Percentiles rank a stretch among this genome's conserved stretches.
Conservation (phyloP, 2,888 invertebrate species). For the Lamellibrachia satsuma region DNA sequence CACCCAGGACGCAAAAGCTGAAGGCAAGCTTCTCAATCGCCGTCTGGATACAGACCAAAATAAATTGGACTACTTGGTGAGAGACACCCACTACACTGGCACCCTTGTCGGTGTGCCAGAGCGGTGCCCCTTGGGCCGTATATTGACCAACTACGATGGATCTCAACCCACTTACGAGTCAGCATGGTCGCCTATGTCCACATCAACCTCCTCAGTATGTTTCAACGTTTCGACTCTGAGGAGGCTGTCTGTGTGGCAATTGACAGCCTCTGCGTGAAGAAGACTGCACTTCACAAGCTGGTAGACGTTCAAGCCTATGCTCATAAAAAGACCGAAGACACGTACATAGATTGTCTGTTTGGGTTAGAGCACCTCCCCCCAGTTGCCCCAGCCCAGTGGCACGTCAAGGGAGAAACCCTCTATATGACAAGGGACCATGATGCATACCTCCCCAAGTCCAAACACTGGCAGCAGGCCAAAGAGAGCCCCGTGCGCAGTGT, state of each 20-base stretch:
- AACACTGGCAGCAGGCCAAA: constrained; percentile 7
- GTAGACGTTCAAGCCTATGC: constrained; percentile 17
- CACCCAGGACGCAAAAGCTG: constrained; percentile 27
- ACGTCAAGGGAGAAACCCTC: too few species aligned
- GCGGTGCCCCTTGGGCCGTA: background rate
- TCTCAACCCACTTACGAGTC: constrained; percentile 25
- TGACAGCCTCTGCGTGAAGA: constrained; percentile 23
- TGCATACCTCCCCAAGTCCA: constrained; percentile 20
- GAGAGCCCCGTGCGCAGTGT: background rate
- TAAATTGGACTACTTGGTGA: background rate
- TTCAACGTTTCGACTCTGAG: background rate
- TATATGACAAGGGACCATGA: background rate
- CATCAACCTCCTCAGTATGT: constrained; percentile 25
- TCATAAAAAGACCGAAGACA: too few species aligned
- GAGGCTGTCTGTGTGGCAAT: constrained; percentile 25
- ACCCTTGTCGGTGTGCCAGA: too few species aligned
- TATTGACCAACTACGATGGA: constrained; percentile 26
- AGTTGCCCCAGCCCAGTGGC: too few species aligned
- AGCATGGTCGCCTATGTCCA: background rate
- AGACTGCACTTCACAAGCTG: constrained; percentile 25
- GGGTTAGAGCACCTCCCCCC: too few species aligned
- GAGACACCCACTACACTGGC: too few species aligned
- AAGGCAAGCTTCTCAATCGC: constrained; percentile 18
- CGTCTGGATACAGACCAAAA: constrained; percentile 27
- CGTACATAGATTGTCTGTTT: too few species aligned